phyloP scores from a whole-genome alignment of 2,888 invertebrate genomes.

The Standfussiana lucernea region DNA sequence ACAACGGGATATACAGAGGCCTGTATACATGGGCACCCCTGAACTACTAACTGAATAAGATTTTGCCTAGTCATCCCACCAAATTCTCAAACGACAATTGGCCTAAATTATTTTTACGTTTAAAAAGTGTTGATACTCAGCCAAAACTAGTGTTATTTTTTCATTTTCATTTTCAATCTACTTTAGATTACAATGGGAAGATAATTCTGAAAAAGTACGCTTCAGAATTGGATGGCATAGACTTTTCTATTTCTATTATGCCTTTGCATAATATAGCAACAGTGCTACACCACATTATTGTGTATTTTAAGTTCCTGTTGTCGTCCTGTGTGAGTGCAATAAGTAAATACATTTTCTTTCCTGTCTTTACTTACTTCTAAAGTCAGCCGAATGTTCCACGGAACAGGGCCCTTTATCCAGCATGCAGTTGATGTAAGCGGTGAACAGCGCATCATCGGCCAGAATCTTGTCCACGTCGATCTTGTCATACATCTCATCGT shows the following conservation, averaged over 20 bases:
- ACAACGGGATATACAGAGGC: not conserved
- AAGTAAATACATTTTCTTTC: not conserved
- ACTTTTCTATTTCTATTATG: too few relatives aligned
- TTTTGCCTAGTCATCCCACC: not conserved
- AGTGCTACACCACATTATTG: not conserved
- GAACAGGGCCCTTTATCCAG: slow-evolving; percentile 83
- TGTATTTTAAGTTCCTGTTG: not conserved
- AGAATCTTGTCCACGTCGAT: slow-evolving; percentile 84
- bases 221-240: not conserved
- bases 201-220: not conserved
- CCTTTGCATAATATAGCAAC: too few relatives aligned
- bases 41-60: not conserved
- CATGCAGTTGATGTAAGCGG: slow-evolving; percentile 80
- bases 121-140: not conserved
- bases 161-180: not conserved
- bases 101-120: not conserved
- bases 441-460: slow-evolving; percentile 77
- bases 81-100: too few relatives aligned
- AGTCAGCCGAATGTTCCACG: slow-evolving; percentile 79
- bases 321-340: not conserved
- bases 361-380: slow-evolving; percentile 77
- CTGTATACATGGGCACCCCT: not conserved
- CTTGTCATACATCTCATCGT: slow-evolving; percentile 83
- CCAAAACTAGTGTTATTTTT: not conserved
- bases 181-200: not conserved